A percentile compares a stretch with the other conserved stretches of the same genome.
These are phyloP conservation scores for Zaprionus capensis DNA, from an alignment of 1,140 invertebrate genomes.

Conservation along the genomic window DNA sequence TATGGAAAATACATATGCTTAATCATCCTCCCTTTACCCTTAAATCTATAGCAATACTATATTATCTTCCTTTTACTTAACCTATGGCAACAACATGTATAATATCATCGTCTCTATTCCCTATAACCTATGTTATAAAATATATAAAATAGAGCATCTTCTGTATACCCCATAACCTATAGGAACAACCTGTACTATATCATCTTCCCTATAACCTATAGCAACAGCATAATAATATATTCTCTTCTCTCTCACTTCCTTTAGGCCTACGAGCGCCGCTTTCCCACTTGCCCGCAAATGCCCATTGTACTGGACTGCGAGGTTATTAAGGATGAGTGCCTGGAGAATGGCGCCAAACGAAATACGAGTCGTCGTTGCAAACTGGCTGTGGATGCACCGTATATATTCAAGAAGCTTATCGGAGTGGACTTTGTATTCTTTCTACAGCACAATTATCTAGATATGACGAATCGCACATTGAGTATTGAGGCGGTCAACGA, in stretches of 20 bases:
- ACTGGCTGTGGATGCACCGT: slow-evolving; percentile 97
- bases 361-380: slow-evolving; percentile 95
- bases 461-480: slow-evolving; percentile 91
- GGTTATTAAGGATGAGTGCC: slow-evolving; percentile 91
- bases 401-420: slow-evolving; percentile 97
- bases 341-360: slow-evolving; percentile 91
- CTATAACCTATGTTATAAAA: too few relatives aligned
- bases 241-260: not conserved
- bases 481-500: slow-evolving; percentile 98
- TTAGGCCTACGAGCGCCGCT: slow-evolving; percentile 96
- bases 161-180: too few relatives aligned
- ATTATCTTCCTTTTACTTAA: too few relatives aligned
- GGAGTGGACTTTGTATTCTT: slow-evolving; percentile 97
- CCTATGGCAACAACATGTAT: too few relatives aligned
- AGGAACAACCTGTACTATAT: too few relatives aligned
- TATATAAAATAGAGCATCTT: too few relatives aligned
- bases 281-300: slow-evolving; percentile 97
- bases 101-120: too few relatives aligned
- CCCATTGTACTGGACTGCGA: slow-evolving; percentile 97
- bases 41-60: too few relatives aligned
- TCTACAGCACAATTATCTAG: slow-evolving; percentile 95
- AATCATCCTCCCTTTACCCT: too few relatives aligned
- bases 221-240: too few relatives aligned
- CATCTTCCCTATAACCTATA: too few relatives aligned
- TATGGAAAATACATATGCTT: too few relatives aligned